Base-by-base conservation (phyloP, 2,797 vertebrate genomes). In the Schizothorax lantsangensis region DNA sequence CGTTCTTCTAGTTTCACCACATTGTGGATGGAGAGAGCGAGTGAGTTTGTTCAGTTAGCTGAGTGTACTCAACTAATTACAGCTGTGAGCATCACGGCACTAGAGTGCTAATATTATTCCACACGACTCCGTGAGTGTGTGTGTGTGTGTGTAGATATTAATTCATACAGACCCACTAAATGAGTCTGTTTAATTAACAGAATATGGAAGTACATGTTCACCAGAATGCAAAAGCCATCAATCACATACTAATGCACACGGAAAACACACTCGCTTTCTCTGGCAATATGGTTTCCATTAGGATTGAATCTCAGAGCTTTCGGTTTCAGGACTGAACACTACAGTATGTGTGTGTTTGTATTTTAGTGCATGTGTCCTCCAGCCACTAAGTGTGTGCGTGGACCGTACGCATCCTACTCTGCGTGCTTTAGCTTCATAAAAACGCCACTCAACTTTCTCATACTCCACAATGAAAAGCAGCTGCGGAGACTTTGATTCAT, bases 61-160 rank as follows among this genome's bases (percentile, higher is more conserved):
- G 90, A 94, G 94, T 95, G 93, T 93, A 94, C 91, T 92, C 92
- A 91, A 93, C 94, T 94, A 94, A 95, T 95, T 95, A 94, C 92
- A 83, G 88, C 92, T 92, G 93, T 93, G 93, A 94, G 92, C 89
- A 87, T 91, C 84, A 91, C 86, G 88, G 91, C 71, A 86, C 88
- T 86, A 91, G 88, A 91, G 88, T 85, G 82, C 87, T 88, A 83
- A 86, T 86, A 78, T 86, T 72, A 83, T 73, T 81, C 80, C 80
- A 75, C 68, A 74, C 30, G 2, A 68, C 45, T 71, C 23, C 38
- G 23, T 83, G 21, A 36, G 30, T 38, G 26, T 81, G 88, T 90
- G 91, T 79, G 73, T 80, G 74, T 91, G 90, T 89, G 82, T 72
- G 79, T 77, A 49, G 74, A 26, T 85, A 47, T 54, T 79, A 79